Conservation (phyloP, 1,140 invertebrate species). For the Ostrea edulis region DNA sequence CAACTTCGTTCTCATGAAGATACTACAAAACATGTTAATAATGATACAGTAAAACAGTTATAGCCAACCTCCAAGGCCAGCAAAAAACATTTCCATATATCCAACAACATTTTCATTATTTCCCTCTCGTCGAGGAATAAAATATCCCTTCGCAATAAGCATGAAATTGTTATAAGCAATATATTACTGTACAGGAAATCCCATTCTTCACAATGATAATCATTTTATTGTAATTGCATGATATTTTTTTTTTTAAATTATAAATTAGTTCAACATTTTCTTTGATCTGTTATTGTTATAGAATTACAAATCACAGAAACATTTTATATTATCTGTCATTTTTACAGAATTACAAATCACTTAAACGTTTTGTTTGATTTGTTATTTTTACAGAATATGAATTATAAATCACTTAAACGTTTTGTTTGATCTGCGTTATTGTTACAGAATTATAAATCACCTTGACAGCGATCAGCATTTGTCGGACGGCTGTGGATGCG, state of each 20-base stretch:
- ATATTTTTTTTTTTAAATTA: no score
- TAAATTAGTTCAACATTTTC: no score
- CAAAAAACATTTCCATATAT: no score
- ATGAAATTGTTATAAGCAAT: no score
- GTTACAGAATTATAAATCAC: slow-evolving; percentile 71
- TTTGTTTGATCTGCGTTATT: not conserved
- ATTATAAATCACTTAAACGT: not conserved
- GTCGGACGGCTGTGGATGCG: slow-evolving; percentile 78
- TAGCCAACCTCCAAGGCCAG: not conserved
- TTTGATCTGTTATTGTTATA: no score
- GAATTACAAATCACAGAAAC: no score
- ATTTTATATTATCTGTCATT: no score
- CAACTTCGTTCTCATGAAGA: slow-evolving; percentile 79
- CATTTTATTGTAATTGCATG: no score
- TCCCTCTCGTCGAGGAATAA: not conserved
- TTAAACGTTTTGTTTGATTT: no score
- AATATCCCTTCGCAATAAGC: no score
- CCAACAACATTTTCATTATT: no score
- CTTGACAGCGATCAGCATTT: slow-evolving; percentile 79
- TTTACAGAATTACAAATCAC: not conserved
- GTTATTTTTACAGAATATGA: not conserved
- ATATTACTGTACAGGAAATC: not conserved
- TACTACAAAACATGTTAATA: slow-evolving; percentile 70
- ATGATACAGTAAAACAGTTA: not conserved
- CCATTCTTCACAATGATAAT: not conserved